phyloP scores from a whole-genome alignment of 1,140 invertebrate species.

The Melitaea cinxia region DNA sequence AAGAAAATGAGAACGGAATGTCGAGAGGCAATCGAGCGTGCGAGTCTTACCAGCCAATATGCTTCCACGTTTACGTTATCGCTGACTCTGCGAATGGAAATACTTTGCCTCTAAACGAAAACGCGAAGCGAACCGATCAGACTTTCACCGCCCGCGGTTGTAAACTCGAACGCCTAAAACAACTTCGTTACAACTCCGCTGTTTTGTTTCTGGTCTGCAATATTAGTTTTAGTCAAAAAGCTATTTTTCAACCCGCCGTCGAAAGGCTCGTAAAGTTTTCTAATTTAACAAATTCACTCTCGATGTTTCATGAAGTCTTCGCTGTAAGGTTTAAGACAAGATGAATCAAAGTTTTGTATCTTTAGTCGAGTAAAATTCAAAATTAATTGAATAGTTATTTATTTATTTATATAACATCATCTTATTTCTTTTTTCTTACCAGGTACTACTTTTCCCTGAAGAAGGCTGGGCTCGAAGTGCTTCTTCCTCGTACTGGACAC shows the following conservation, averaged over 20 bases:
- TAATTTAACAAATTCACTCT: conserved; percentile 78
- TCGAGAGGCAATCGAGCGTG: conserved; percentile 70
- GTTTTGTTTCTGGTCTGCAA: conserved; percentile 73
- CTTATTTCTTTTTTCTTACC: conserved; percentile 32
- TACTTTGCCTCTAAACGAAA: conserved; percentile 50
- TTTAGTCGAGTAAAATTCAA: neutral
- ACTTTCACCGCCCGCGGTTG: conserved; percentile 64
- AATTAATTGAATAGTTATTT: neutral
- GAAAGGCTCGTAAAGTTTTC: conserved; percentile 77
- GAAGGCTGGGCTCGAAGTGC: conserved; percentile 93
- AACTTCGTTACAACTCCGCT: conserved; percentile 77
- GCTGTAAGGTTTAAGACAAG: conserved; percentile 49
- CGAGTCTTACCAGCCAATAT: conserved; percentile 64
- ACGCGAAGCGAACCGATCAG: conserved; percentile 45
- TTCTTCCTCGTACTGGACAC: conserved; percentile 92
- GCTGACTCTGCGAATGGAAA: conserved; percentile 58
- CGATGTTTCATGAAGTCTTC: conserved; percentile 56
- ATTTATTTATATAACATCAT: neutral
- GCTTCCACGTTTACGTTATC: conserved; percentile 64
- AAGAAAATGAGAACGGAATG: conserved; percentile 72
- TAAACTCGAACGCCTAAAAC: conserved; percentile 64
- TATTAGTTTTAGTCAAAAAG: conserved; percentile 81
- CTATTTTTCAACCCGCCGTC: conserved; percentile 76
- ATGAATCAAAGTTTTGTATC: conserved; percentile 28
- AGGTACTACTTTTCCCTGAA: conserved; percentile 92